Evolutionary conservation across 2,888 invertebrate species (phyloP).

Genomic region (Lasius fuliginosus): DNA sequence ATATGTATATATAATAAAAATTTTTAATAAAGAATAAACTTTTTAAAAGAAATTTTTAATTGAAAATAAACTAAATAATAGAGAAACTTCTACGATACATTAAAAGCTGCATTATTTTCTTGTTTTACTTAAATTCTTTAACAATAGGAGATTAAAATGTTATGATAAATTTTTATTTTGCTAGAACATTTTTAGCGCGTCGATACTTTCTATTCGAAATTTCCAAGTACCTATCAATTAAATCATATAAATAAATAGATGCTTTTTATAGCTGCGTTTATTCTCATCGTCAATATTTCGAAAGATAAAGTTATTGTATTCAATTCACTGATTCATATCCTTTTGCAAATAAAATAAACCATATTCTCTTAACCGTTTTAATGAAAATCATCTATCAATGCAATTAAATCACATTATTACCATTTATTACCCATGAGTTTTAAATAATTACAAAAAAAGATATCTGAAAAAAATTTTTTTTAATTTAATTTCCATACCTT

Average conservation of each 20-base stretch:
- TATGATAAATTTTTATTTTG: background rate
- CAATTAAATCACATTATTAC: background rate
- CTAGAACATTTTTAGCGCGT: background rate
- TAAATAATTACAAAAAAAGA: background rate
- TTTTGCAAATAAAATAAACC: background rate
- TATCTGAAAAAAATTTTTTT: background rate
- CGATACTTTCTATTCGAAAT: background rate
- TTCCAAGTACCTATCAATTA: background rate
- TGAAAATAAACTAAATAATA: background rate
- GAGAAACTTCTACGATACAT: background rate
- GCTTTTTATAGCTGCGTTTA: background rate
- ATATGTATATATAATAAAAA: too few relatives aligned
- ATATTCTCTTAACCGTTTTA: background rate
- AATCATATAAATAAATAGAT: background rate
- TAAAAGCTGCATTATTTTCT: background rate
- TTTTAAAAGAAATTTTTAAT: too few relatives aligned
- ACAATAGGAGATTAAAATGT: too few relatives aligned
- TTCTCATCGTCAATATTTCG: background rate
- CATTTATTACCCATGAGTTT: background rate
- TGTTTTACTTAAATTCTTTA: background rate
- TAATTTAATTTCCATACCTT: conserved; percentile 9
- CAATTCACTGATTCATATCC: conserved; percentile 2
- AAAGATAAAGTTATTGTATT: conserved; percentile 17
- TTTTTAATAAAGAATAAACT: too few relatives aligned
- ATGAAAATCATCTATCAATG: background rate